phyloP scores from a whole-genome alignment of 2,888 invertebrate species.

The Drosophila kambysellisi region DNA sequence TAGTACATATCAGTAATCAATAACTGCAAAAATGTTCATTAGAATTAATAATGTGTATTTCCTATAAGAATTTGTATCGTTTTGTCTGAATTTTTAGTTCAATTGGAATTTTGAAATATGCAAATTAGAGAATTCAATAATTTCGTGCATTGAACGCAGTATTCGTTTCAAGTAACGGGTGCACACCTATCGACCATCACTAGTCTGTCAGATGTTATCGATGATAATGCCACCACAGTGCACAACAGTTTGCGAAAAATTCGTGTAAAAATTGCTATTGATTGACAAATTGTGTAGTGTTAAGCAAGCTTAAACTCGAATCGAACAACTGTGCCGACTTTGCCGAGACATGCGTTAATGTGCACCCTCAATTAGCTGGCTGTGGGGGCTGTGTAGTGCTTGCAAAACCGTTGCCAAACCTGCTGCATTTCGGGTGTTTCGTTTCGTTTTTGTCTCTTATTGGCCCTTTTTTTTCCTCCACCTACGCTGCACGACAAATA shows the following conservation, averaged over 20 bases:
- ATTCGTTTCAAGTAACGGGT: conserved; percentile 27
- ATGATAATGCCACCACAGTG: conserved; percentile 67
- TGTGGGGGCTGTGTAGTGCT: conserved; percentile 38
- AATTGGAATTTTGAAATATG: neutral
- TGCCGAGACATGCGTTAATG: conserved; percentile 49
- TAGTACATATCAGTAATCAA: neutral
- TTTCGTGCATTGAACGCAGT: neutral
- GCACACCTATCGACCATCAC: conserved; percentile 33
- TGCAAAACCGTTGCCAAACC: conserved; percentile 40
- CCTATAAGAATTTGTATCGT: neutral
- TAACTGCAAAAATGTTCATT: neutral
- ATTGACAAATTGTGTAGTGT: conserved; percentile 49
- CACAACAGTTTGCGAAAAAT: conserved; percentile 77
- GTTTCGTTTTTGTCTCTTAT: conserved; percentile 36
- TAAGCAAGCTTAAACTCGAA: conserved; percentile 24
- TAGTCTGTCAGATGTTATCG: conserved; percentile 41
- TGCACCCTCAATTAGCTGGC: conserved; percentile 25
- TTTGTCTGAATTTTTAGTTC: neutral
- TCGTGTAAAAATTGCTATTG: conserved; percentile 64
- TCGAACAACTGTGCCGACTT: conserved; percentile 24
- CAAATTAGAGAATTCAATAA: neutral
- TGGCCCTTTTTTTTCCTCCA: conserved; percentile 56
- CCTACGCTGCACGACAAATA: conserved; percentile 48
- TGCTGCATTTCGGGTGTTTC: conserved; percentile 37
- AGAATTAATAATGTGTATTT: neutral